These are phyloP conservation scores for Hypotaenidia okinawae DNA, from an alignment of 2,797 vertebrate genomes.

Conservation along the genomic window DNA sequence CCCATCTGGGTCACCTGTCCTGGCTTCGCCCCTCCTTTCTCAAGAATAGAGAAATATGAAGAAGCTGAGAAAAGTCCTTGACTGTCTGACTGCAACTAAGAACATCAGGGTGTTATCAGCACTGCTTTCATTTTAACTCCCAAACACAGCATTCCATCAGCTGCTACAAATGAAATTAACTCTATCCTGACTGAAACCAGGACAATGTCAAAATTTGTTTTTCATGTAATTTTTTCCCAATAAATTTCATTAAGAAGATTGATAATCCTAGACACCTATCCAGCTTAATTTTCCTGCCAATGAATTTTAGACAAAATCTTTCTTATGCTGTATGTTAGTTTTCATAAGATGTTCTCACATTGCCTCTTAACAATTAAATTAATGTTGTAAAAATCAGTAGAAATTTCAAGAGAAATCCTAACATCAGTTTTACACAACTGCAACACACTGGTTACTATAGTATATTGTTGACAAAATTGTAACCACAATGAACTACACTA, in stretches of 20 bases:
- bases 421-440: background rate
- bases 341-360: background rate
- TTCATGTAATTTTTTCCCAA: background rate
- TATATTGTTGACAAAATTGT: background rate
- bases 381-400: background rate
- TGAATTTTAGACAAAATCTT: background rate
- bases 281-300: background rate
- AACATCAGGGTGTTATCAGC: no score
- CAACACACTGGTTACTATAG: background rate
- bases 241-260: background rate
- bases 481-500: background rate
- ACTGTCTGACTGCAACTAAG: no score
- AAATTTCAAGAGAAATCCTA: background rate
- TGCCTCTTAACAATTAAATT: background rate
- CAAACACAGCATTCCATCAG: no score
- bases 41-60: no score
- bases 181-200: no score
- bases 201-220: background rate
- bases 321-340: accelerated
- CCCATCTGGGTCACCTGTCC: no score
- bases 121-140: no score
- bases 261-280: background rate
- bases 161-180: no score
- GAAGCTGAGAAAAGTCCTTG: no score
- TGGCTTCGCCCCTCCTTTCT: no score